Evolutionary conservation across 2,888 invertebrate genomes (phyloP), one percentile per base, ranked within the genome.

Genomic region (Cerceris rybyensis): DNA sequence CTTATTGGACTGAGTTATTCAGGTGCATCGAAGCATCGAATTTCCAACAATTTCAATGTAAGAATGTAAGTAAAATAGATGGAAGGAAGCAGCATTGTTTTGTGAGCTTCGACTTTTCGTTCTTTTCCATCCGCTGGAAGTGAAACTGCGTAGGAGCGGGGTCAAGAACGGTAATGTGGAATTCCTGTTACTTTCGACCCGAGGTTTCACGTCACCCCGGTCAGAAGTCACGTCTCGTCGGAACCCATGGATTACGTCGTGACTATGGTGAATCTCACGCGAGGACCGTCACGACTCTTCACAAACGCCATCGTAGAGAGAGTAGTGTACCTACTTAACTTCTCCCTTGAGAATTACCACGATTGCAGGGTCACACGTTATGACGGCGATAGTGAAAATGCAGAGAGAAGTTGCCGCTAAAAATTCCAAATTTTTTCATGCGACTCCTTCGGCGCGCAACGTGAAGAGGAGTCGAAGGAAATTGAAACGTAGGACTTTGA

Each of bases 171-270:
- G 50, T 14, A 43, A 65, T 8, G 65, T 50, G 39, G 70, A 70
- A 74, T 16, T 54, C 6, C 54, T 39, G 60, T 46, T 46, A 42
- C 6, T 54, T 61, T 61, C 43, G 63, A 70, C 65, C 60, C 43
- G 59, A 65, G 55, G 70, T 76, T 55, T 71, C 61, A 64, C 79
- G 83, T 86, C 84, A 81, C 75, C 81, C 52, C 69, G 73, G 80
- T 81, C 78, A 83, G 78, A 80, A 86, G 88, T 87, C 86, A 88
- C 85, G 86, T 86, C 82, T 70, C 82, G 61, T 63, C 59, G 80
- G 80, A 78, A 83, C 81, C 77, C 69, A 52, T 28, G 75, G 70
- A 77, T 78, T 79, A 75, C 72, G 78, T 84, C 85, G 85, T 84
- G 87, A 86, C 88, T 83, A 46, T 69, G 77, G 79, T 74, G 80